These are phyloP conservation scores for Oceanodroma tethys DNA, from an alignment of 2,113 vertebrate genomes.

Conservation along the genomic window DNA sequence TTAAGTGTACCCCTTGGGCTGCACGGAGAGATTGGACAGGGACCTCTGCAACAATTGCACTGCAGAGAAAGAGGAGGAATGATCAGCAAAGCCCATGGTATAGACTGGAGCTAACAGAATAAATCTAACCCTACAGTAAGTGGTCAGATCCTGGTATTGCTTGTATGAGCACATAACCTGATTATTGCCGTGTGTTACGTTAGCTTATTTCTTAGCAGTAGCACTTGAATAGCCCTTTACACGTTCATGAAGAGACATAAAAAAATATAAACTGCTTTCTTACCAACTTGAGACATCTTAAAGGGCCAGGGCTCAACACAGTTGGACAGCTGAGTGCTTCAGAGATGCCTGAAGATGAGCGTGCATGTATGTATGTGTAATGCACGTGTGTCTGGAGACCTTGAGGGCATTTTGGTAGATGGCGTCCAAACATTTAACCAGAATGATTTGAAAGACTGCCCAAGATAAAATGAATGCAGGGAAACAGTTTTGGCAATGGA, in stretches of 20 bases:
- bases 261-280: background rate
- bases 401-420: background rate
- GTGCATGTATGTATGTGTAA: fast-evolving
- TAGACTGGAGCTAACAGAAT: background rate
- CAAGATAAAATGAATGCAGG: background rate
- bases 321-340: background rate
- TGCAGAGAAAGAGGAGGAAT: background rate
- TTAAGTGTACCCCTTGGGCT: background rate
- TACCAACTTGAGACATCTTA: background rate
- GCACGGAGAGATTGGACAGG: background rate
- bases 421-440: background rate
- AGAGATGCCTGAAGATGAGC: background rate
- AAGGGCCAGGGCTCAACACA: background rate
- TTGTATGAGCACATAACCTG: background rate
- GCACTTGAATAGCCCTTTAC: background rate
- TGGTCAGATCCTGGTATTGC: background rate
- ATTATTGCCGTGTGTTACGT: background rate
- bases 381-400: background rate
- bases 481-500: background rate
- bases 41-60: background rate
- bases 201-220: background rate
- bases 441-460: background rate
- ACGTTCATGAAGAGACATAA: background rate
- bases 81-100: background rate
- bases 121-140: background rate